Base-by-base conservation (phyloP, 2,888 invertebrate genomes). In the Oscheius myriophilus region DNA sequence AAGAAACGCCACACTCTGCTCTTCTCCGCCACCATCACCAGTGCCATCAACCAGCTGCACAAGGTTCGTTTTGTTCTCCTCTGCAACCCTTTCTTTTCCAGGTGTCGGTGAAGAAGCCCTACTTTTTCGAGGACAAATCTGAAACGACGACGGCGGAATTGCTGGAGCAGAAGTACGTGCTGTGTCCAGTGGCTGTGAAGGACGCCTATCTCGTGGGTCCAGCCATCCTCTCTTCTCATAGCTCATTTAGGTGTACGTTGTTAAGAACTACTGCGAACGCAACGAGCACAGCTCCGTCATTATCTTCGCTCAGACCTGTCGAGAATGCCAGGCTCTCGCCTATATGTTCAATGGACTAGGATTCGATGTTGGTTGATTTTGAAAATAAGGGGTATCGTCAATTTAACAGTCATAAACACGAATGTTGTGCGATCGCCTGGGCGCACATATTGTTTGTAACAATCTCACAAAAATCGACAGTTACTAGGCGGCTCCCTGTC, bases 241-340 rank as follows among this genome's bases (percentile, higher is more conserved):
- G 3, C 9, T 33, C 33, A 9, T 9, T 33, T 9, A 74, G 76
- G 77, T 83, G 1, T 83, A 83, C 66, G 78, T 82, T 7, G 83
- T 84, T 18, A 90, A 93, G 70, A 91, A 91, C 75, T 96, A 92
- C 88, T 89, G 91, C 49, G 91, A 91, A 75, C 90, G 90, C 14
- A 91, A 92, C 86, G 91, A 91, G 43, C 90, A 91, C 73, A 92
- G 93, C 1, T 95, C 93, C 63, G 91, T 96, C 51, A 93, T 98
- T 87, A 92, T 98, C 49, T 98, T 98, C 86, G 93, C 95, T 1
- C 93, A 94, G 83, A 96, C 95, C 21, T 97, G 97, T 55, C 70
- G 82, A 7, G 87, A 86, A 70, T 84, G 84, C 58, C 84, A 87
- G 46, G 85, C 85, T 1, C 62, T 86, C 12, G 76, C 82, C 11